Percentiles rank a stretch among this genome's conserved stretches.
Evolutionary conservation across 2,113 vertebrate genomes (phyloP).

Genomic region (Mixornis gularis): DNA sequence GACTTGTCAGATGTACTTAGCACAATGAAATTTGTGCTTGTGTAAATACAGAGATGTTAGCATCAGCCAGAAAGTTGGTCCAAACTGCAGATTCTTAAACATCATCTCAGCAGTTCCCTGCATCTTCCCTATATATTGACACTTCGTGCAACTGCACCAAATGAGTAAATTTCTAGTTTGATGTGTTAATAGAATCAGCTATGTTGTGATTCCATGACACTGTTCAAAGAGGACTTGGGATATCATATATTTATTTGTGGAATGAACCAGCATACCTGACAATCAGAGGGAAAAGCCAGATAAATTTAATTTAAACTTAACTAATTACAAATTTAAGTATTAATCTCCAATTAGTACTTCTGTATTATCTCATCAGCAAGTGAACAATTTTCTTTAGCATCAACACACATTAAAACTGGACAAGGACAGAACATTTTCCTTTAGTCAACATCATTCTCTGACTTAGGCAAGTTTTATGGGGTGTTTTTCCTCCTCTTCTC

Average conservation of each 20-base stretch:
- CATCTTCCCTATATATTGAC: neutral
- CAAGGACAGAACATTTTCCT: neutral
- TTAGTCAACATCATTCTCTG: neutral
- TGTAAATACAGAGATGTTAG: neutral
- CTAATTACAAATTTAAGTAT: neutral
- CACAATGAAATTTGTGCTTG: neutral
- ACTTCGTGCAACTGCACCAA: neutral
- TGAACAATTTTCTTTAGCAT: neutral
- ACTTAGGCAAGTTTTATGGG: neutral
- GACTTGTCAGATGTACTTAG: neutral
- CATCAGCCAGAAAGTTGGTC: neutral
- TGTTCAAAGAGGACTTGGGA: neutral
- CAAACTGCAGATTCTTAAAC: neutral
- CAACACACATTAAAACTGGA: neutral
- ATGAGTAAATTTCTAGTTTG: neutral
- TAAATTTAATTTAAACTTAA: neutral
- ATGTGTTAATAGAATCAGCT: neutral
- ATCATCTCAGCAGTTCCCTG: neutral
- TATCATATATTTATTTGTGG: neutral
- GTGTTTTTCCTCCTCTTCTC: neutral
- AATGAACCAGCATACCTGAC: neutral
- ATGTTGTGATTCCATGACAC: neutral
- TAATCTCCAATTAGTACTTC: neutral
- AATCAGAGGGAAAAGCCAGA: neutral
- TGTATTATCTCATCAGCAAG: neutral